A percentile compares a stretch with the other conserved stretches of the same genome.
phyloP scores from a whole-genome alignment of 2,888 invertebrate species.

The Dolichopus griseipennis region DNA sequence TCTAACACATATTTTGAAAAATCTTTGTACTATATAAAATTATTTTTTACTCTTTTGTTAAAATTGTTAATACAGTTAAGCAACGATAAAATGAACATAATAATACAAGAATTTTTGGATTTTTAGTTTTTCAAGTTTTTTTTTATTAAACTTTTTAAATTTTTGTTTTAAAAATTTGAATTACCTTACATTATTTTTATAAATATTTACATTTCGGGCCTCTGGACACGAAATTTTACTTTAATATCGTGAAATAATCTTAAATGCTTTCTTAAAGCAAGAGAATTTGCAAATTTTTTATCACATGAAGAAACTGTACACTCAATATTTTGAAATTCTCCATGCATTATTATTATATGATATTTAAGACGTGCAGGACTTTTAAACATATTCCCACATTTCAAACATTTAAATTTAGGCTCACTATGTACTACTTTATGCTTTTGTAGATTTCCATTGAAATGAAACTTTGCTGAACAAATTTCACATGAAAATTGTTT shows the following conservation, averaged over 20 bases:
- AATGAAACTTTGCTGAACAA: neutral
- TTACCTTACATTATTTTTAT: too few relatives aligned
- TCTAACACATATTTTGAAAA: too few relatives aligned
- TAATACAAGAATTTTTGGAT: too few relatives aligned
- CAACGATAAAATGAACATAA: too few relatives aligned
- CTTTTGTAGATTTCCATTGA: neutral
- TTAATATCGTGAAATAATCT: neutral
- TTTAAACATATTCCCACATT: neutral
- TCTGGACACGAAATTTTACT: neutral
- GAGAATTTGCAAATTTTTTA: neutral
- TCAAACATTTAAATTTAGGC: neutral
- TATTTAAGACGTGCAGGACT: neutral
- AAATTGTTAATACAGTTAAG: too few relatives aligned
- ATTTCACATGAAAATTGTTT: neutral
- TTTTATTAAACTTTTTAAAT: too few relatives aligned
- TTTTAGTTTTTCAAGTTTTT: too few relatives aligned
- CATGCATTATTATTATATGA: neutral
- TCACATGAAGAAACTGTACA: neutral
- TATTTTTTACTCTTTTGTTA: too few relatives aligned
- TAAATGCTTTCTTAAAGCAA: neutral
- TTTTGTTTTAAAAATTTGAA: too few relatives aligned
- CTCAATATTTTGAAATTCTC: neutral
- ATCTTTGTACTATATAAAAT: too few relatives aligned
- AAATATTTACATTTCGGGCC: too few relatives aligned
- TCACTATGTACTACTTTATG: neutral